Percentiles rank a stretch among this genome's conserved stretches.
Evolutionary conservation across 2,797 vertebrate species (phyloP).

Genomic region (Dipus sagitta): DNA sequence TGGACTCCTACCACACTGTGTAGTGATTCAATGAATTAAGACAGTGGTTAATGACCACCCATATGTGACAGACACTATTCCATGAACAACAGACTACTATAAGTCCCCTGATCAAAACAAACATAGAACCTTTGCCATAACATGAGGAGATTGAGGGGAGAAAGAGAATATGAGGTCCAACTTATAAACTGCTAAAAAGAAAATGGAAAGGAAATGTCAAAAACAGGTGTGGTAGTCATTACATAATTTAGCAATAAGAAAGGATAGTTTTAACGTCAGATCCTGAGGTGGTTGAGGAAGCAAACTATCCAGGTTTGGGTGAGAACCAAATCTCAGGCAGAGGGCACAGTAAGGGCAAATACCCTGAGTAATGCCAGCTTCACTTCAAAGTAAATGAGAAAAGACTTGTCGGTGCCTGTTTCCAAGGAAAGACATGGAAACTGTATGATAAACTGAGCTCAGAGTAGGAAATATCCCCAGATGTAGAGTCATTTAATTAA

Average conservation of each 20-base stretch:
- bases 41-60: neutral
- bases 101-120: neutral
- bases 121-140: neutral
- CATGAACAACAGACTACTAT: neutral
- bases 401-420: neutral
- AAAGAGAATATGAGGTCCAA: neutral
- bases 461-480: neutral
- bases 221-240: neutral
- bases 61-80: neutral
- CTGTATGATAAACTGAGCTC: neutral
- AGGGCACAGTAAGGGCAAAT: neutral
- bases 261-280: neutral
- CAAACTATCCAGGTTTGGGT: neutral
- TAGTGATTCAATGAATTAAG: neutral
- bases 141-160: neutral
- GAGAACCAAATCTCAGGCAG: neutral
- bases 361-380: neutral
- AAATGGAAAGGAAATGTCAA: neutral
- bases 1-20: neutral
- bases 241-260: neutral
- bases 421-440: slow-evolving; percentile 19
- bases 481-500: slow-evolving; percentile 14
- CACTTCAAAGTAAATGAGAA: slow-evolving; percentile 16
- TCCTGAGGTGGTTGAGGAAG: neutral
- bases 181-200: neutral